phyloP scores from a whole-genome alignment of 2,888 invertebrate species.

The Tryphoninae sp. region DNA sequence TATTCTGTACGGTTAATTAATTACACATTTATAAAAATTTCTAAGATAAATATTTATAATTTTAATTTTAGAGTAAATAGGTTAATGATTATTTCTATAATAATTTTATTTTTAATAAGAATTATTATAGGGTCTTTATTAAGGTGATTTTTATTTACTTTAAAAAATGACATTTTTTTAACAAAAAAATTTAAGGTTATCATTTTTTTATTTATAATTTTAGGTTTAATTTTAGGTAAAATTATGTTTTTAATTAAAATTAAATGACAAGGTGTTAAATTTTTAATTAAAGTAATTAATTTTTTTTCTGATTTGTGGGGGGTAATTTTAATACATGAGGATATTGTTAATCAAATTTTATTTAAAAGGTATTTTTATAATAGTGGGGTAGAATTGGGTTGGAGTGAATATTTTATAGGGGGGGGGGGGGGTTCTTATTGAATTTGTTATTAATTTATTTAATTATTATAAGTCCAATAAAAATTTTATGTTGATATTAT shows the following conservation, averaged over 20 bases:
- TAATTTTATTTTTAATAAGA: constrained; percentile 82
- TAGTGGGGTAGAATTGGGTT: too few relatives aligned
- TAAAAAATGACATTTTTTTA: constrained; percentile 83
- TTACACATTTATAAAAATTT: constrained; percentile 83
- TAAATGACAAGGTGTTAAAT: too few relatives aligned
- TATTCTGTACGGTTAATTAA: constrained; percentile 84
- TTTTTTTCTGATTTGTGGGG: too few relatives aligned
- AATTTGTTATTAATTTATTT: too few relatives aligned
- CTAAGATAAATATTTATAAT: constrained; percentile 81
- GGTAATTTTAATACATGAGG: constrained; percentile 76
- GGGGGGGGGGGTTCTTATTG: too few relatives aligned
- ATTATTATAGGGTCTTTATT: constrained; percentile 83
- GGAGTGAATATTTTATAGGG: too few relatives aligned
- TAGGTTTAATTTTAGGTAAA: constrained; percentile 68
- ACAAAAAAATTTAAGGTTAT: constrained; percentile 82
- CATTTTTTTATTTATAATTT: constrained; percentile 69
- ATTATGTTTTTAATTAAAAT: constrained; percentile 81
- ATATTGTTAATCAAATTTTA: constrained; percentile 3
- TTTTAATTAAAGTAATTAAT: too few relatives aligned
- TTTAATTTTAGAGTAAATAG: constrained; percentile 82
- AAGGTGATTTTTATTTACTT: constrained; percentile 83
- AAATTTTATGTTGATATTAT: too few relatives aligned
- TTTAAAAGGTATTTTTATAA: constrained; percentile 26
- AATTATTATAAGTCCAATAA: too few relatives aligned
- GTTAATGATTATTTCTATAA: constrained; percentile 82